Percentiles rank a stretch among this genome's conserved stretches.
Conservation (phyloP, 2,113 vertebrate genomes). For the Picathartes gymnocephalus region DNA sequence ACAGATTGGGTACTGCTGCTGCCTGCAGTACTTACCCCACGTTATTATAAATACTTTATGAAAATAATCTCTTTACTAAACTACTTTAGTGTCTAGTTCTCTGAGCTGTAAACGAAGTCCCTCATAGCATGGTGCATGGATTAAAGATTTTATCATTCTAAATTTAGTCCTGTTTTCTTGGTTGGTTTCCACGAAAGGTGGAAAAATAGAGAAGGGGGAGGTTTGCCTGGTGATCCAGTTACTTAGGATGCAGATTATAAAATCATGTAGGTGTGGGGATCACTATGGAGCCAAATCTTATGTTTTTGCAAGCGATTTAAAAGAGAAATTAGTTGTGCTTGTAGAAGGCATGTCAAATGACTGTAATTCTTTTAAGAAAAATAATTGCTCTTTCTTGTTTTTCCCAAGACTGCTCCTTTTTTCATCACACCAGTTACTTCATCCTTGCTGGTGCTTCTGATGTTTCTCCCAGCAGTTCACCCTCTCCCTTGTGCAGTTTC, state of each 20-base stretch:
- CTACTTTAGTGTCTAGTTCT: slow-evolving; percentile 7
- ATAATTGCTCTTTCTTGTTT: neutral
- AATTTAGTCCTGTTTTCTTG: slow-evolving; percentile 58
- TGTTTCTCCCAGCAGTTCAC: neutral
- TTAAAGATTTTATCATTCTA: slow-evolving; percentile 49
- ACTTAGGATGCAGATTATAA: neutral
- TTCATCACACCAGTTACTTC: neutral
- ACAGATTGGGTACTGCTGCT: neutral
- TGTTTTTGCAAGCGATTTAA: neutral
- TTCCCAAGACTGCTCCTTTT: neutral
- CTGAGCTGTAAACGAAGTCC: neutral
- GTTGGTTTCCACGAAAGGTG: slow-evolving; percentile 2
- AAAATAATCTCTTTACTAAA: slow-evolving; percentile 55
- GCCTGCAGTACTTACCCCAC: slow-evolving; percentile 21
- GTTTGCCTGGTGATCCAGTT: slow-evolving; percentile 48
- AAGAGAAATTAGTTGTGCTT: neutral
- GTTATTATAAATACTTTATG: slow-evolving; percentile 31
- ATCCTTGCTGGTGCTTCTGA: neutral
- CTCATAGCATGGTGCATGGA: slow-evolving; percentile 14
- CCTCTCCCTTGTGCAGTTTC: neutral
- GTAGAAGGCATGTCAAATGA: neutral
- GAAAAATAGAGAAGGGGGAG: slow-evolving; percentile 38
- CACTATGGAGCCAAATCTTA: neutral
- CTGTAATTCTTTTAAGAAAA: neutral
- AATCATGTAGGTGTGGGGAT: neutral